These are phyloP conservation scores for Spheniscus humboldti DNA, from an alignment of 2,797 vertebrate genomes.

Conservation along the genomic window DNA sequence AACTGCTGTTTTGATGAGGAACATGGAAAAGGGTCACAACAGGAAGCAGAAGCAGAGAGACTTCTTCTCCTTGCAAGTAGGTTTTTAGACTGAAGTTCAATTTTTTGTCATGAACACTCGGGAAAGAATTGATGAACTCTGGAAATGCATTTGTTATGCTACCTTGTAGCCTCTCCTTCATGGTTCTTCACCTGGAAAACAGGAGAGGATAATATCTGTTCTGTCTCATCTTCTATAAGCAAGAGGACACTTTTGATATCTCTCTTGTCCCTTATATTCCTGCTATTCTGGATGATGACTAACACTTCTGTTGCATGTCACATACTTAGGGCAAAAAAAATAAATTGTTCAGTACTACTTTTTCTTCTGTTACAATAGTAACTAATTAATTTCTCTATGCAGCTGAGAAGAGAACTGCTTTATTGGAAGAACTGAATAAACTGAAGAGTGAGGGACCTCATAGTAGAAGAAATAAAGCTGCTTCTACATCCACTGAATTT, in stretches of 20 bases:
- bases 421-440: conserved; percentile 85
- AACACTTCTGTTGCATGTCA: neutral
- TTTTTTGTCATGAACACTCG: neutral
- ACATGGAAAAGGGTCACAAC: conserved; percentile 92
- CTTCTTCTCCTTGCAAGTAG: conserved; percentile 92
- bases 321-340: neutral
- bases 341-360: neutral
- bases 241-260: neutral
- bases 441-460: conserved; percentile 81
- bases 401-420: conserved; percentile 87
- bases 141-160: neutral
- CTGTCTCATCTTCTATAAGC: neutral
- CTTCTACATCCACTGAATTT: conserved; percentile 12
- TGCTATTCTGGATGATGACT: neutral
- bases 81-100: conserved; percentile 32
- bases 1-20: conserved; percentile 97
- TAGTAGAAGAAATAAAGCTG: conserved; percentile 66
- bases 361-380: neutral
- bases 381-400: neutral
- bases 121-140: neutral
- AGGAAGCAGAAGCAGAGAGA: conserved; percentile 95
- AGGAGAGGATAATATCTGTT: neutral
- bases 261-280: neutral
- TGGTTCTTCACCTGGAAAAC: neutral
- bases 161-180: neutral